phyloP scores from a whole-genome alignment of 2,113 vertebrate species.

The Pterocles burchelli region DNA sequence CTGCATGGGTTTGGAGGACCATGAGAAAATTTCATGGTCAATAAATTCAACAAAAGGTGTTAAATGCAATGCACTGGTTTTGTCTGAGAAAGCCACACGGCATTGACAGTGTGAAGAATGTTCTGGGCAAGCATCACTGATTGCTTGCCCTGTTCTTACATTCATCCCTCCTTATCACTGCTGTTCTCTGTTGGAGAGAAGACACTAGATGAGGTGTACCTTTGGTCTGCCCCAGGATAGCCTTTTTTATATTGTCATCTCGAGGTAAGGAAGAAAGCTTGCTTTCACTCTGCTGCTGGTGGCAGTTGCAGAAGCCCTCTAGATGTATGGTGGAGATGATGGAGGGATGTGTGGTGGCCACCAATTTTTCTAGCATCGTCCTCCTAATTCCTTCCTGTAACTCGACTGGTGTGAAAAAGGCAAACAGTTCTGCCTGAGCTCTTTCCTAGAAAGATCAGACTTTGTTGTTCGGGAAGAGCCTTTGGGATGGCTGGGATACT shows the following conservation, averaged over 20 bases:
- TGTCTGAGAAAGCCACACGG: not conserved
- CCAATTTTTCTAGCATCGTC: not conserved
- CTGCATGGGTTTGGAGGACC: not conserved
- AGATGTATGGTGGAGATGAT: not conserved
- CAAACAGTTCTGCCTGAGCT: not conserved
- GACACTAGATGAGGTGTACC: no score
- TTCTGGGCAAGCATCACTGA: not conserved
- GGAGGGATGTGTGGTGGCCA: not conserved
- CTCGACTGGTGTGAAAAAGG: not conserved
- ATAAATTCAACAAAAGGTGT: not conserved
- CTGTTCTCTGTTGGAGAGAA: not conserved
- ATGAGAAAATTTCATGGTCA: not conserved
- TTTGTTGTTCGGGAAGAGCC: not conserved
- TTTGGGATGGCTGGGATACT: not conserved
- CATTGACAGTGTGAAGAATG: not conserved
- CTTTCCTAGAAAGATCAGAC: not conserved
- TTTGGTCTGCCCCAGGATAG: not conserved
- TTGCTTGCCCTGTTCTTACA: not conserved
- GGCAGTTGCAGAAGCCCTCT: not conserved
- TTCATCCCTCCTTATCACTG: not conserved
- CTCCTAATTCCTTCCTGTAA: not conserved
- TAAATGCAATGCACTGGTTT: not conserved
- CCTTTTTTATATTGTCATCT: not conserved
- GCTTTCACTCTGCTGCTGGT: not conserved
- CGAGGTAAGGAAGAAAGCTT: not conserved